Evolutionary conservation across 2,113 vertebrate genomes (phyloP).

Genomic region (Orycteropus afer): DNA sequence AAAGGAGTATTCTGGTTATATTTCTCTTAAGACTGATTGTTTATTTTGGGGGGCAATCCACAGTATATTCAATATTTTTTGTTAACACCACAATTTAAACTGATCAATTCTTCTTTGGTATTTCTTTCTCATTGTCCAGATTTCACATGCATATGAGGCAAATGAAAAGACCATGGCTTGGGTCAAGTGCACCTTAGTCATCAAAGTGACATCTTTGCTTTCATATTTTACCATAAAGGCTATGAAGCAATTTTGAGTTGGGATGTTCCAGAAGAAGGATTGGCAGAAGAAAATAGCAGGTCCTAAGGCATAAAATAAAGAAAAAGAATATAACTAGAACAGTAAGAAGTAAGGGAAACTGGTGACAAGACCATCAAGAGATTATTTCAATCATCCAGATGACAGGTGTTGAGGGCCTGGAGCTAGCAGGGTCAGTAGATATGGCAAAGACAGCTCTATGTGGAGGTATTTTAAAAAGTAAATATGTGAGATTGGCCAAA

Average conservation of each 20-base stretch:
- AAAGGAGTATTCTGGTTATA: neutral
- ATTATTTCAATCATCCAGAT: neutral
- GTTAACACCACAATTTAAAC: neutral
- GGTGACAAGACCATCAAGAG: neutral
- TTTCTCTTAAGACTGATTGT: neutral
- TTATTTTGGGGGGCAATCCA: neutral
- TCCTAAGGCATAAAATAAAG: neutral
- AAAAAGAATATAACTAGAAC: neutral
- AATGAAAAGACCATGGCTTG: neutral
- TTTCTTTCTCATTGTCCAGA: too few species aligned
- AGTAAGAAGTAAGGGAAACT: neutral
- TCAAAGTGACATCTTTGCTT: neutral
- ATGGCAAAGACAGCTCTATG: neutral
- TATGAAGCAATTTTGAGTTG: neutral
- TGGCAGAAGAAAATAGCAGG: neutral
- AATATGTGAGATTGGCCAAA: neutral
- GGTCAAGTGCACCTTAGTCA: neutral
- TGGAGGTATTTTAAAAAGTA: neutral
- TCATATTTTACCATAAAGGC: neutral
- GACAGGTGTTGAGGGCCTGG: neutral
- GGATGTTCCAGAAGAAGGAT: neutral
- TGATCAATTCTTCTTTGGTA: neutral
- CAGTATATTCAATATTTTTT: neutral
- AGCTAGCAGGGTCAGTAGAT: neutral
- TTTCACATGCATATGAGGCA: neutral